These are phyloP conservation scores for Helicoverpa armigera DNA, from an alignment of 1,140 invertebrate species.

Conservation along the genomic window DNA sequence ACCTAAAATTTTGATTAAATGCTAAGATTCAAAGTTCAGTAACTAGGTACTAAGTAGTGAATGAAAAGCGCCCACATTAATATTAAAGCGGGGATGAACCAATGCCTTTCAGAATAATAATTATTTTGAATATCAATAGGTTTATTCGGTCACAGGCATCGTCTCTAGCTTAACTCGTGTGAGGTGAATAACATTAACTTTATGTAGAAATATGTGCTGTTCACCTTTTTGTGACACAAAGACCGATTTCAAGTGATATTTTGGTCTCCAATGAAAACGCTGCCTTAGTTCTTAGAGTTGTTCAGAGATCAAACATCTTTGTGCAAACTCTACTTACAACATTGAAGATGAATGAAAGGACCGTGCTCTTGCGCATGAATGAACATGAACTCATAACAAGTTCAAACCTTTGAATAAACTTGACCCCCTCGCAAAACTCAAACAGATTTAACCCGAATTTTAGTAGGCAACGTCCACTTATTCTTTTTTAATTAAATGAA, in stretches of 20 bases:
- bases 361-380: slow-evolving; percentile 22
- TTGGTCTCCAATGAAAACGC: no score
- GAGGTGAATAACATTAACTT: slow-evolving; percentile 11
- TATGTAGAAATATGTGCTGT: background rate
- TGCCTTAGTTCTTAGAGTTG: background rate
- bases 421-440: slow-evolving; percentile 13
- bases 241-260: no score
- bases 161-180: background rate
- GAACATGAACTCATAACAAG: slow-evolving; percentile 11
- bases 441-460: background rate
- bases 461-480: no score
- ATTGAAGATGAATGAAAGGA: slow-evolving; percentile 26
- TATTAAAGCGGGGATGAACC: slow-evolving; percentile 6
- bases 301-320: background rate
- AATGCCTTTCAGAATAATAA: slow-evolving; percentile 39
- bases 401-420: slow-evolving; percentile 3
- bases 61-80: slow-evolving; percentile 17
- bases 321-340: background rate
- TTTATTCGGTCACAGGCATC: slow-evolving; percentile 32
- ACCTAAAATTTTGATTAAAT: slow-evolving; percentile 8
- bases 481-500: no score
- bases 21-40: background rate
- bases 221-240: background rate
- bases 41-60: background rate
- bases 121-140: slow-evolving; percentile 41